Percentiles rank a stretch among this genome's conserved stretches.
phyloP scores from a whole-genome alignment of 2,888 invertebrate species.

The Drosophila multiciliata region DNA sequence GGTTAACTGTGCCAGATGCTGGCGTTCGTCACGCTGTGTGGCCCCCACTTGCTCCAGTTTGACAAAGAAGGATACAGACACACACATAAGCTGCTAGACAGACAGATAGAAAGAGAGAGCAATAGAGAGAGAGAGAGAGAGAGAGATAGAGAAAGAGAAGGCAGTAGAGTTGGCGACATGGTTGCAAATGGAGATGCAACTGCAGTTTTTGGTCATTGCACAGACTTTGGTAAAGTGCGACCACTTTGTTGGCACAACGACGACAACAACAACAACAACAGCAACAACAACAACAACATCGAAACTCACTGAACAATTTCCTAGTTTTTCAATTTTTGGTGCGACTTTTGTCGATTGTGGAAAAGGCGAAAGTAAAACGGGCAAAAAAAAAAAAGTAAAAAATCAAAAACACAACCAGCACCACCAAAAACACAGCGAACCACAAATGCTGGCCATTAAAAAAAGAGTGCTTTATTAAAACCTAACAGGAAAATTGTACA shows the following conservation, averaged over 20 bases:
- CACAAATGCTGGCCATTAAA: constrained; percentile 64
- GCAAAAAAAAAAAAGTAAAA: background rate
- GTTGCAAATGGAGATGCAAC: constrained; percentile 38
- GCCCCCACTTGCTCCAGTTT: constrained; percentile 61
- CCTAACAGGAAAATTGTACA: constrained; percentile 57
- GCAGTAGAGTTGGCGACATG: constrained; percentile 17
- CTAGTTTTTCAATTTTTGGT: constrained; percentile 62
- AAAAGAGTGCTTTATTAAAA: constrained; percentile 65
- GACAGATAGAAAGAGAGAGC: background rate
- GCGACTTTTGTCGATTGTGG: constrained; percentile 59
- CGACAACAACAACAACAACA: constrained; percentile 8
- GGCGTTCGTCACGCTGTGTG: constrained; percentile 55
- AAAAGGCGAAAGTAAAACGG: constrained; percentile 65
- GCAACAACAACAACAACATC: constrained; percentile 11
- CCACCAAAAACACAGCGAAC: constrained; percentile 20
- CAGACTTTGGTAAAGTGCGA: constrained; percentile 37
- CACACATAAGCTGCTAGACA: background rate
- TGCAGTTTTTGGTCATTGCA: constrained; percentile 47
- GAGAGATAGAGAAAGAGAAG: background rate
- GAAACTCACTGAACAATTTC: constrained; percentile 68
- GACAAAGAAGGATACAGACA: constrained; percentile 19
- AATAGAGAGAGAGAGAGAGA: background rate
- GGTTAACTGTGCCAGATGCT: constrained; percentile 41
- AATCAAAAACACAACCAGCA: constrained; percentile 1
- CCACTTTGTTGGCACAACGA: constrained; percentile 28